Percentiles rank a stretch among this genome's conserved stretches.
phyloP scores from a whole-genome alignment of 2,797 vertebrate genomes.

The Tangara arthus region DNA sequence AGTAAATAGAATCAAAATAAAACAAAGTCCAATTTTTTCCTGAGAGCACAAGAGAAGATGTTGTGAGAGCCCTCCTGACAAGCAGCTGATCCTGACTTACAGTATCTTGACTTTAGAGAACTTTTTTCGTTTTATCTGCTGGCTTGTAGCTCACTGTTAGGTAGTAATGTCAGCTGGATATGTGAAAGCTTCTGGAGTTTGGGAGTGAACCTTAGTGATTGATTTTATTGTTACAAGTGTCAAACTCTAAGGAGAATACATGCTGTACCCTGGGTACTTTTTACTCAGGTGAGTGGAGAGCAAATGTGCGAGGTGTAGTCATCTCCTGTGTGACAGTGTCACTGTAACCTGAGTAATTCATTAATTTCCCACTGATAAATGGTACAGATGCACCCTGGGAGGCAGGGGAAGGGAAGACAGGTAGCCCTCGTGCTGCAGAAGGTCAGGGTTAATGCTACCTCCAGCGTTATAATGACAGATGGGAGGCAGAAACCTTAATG shows the following conservation, averaged over 20 bases:
- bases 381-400: background rate
- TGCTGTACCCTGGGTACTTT: background rate
- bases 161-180: background rate
- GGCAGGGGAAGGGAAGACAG: slow-evolving; percentile 22
- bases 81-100: background rate
- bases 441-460: slow-evolving; percentile 50
- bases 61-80: rapidly evolving
- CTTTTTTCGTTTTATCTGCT: background rate
- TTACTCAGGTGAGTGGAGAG: background rate
- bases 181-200: background rate
- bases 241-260: background rate
- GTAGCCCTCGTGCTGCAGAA: background rate
- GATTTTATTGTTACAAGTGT: background rate
- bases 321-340: background rate
- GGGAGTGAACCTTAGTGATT: background rate
- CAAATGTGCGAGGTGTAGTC: background rate
- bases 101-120: background rate
- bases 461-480: slow-evolving; percentile 23
- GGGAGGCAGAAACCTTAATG: slow-evolving; percentile 45
- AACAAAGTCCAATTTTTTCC: background rate
- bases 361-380: background rate
- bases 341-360: background rate
- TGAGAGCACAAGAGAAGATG: background rate
- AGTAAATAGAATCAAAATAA: background rate
- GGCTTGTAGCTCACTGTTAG: background rate